Conservation (phyloP, 2,888 invertebrate species). For the Drosophila mercatorum region DNA sequence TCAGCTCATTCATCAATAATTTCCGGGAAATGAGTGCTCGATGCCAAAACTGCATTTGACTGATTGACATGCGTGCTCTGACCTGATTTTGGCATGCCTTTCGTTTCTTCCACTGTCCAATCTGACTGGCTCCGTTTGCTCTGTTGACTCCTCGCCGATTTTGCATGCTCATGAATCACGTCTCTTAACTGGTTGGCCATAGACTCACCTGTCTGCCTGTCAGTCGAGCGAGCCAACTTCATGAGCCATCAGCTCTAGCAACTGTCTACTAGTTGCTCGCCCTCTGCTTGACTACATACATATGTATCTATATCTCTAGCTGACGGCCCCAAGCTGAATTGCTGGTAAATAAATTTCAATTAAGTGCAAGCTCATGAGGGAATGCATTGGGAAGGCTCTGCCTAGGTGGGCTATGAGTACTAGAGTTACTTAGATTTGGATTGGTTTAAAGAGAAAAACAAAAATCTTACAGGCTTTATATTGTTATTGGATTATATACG, state of each 20-base stretch:
- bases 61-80: slow-evolving; percentile 73
- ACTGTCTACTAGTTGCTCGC: slow-evolving; percentile 14
- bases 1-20: slow-evolving; percentile 68
- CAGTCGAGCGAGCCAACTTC: slow-evolving; percentile 7
- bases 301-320: slow-evolving; percentile 2
- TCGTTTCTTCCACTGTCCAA: slow-evolving; percentile 6
- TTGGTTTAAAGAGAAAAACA: not conserved
- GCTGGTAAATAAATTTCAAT: slow-evolving; percentile 71
- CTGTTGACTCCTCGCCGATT: slow-evolving; percentile 27
- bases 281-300: no score
- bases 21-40: slow-evolving; percentile 61
- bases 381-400: slow-evolving; percentile 1
- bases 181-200: slow-evolving; percentile 42
- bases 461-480: not conserved
- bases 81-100: slow-evolving; percentile 61
- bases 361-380: slow-evolving; percentile 45
- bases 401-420: slow-evolving; percentile 18
- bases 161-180: slow-evolving; percentile 64
- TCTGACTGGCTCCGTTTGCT: slow-evolving; percentile 1
- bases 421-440: no score
- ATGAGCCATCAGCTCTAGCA: slow-evolving; percentile 22
- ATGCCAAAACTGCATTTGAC: slow-evolving; percentile 63
- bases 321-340: slow-evolving; percentile 29
- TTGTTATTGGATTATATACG: no score
- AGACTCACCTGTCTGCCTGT: slow-evolving; percentile 37